Conservation (phyloP, 2,888 invertebrate genomes). For the Phortica okadai region DNA sequence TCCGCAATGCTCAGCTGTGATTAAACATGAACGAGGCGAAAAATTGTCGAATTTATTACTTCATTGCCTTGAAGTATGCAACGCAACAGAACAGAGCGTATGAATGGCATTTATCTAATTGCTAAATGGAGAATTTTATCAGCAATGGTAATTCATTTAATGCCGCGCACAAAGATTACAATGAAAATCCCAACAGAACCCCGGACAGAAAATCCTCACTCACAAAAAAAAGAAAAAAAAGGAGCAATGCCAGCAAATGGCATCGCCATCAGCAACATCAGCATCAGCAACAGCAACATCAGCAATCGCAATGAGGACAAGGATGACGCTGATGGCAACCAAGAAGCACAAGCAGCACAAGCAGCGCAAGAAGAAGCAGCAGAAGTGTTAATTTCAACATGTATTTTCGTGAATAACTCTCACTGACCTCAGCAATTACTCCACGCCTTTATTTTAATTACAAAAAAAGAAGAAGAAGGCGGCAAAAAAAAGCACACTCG, state of each 20-base stretch:
- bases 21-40: conserved; percentile 2
- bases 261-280: not conserved
- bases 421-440: conserved; percentile 69
- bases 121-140: conserved; percentile 71
- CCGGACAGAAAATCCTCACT: conserved; percentile 54
- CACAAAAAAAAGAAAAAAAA: conserved; percentile 7
- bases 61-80: conserved; percentile 25
- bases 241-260: not conserved
- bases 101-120: conserved; percentile 68
- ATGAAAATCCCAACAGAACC: conserved; percentile 45
- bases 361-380: conserved; percentile 44
- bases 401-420: conserved; percentile 31
- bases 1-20: not conserved
- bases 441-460: conserved; percentile 71
- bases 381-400: conserved; percentile 30
- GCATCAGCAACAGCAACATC: not conserved
- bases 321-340: conserved; percentile 29
- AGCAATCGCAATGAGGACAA: conserved; percentile 1
- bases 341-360: conserved; percentile 48
- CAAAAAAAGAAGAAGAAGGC: conserved; percentile 64
- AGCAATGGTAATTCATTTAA: conserved; percentile 63
- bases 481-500: conserved; percentile 56
- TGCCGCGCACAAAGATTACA: conserved; percentile 19
- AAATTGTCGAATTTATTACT: conserved; percentile 7
- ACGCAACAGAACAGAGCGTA: conserved; percentile 51